A percentile compares a stretch with the other conserved stretches of the same genome.
Conservation (phyloP, 2,888 invertebrate species). For the Papilio gigon region DNA sequence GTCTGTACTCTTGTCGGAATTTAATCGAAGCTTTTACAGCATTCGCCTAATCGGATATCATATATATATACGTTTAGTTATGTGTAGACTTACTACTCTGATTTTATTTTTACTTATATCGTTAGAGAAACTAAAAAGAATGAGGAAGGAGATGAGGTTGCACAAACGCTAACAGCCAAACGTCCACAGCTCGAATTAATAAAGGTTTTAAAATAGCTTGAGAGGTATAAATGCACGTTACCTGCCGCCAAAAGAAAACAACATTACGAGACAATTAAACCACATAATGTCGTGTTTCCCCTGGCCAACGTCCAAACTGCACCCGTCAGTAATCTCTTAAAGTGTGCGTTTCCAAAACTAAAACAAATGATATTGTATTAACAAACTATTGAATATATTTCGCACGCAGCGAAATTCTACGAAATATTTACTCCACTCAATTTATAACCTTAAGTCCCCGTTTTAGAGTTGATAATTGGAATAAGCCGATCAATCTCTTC, state of each 20-base stretch:
- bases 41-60: slow-evolving; percentile 1
- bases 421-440: slow-evolving; percentile 51
- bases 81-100: not conserved
- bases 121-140: not conserved
- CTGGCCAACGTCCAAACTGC: slow-evolving; percentile 38
- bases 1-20: slow-evolving; percentile 37
- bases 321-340: slow-evolving; percentile 52
- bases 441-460: slow-evolving; percentile 44
- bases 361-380: slow-evolving; percentile 64
- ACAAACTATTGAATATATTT: slow-evolving; percentile 63
- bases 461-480: slow-evolving; percentile 56
- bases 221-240: slow-evolving; percentile 18
- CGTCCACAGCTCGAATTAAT: not conserved
- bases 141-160: not conserved
- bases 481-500: slow-evolving; percentile 17
- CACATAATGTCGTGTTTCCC: slow-evolving; percentile 50
- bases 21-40: slow-evolving; percentile 35
- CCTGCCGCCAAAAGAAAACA: slow-evolving; percentile 36
- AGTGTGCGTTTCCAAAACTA: slow-evolving; percentile 60
- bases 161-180: not conserved
- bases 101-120: not conserved
- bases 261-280: slow-evolving; percentile 42
- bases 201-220: not conserved
- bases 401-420: slow-evolving; percentile 54
- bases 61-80: not conserved